These are phyloP conservation scores for Psylliodes chrysocephalus DNA, from an alignment of 2,888 invertebrate genomes.

Conservation along the genomic window DNA sequence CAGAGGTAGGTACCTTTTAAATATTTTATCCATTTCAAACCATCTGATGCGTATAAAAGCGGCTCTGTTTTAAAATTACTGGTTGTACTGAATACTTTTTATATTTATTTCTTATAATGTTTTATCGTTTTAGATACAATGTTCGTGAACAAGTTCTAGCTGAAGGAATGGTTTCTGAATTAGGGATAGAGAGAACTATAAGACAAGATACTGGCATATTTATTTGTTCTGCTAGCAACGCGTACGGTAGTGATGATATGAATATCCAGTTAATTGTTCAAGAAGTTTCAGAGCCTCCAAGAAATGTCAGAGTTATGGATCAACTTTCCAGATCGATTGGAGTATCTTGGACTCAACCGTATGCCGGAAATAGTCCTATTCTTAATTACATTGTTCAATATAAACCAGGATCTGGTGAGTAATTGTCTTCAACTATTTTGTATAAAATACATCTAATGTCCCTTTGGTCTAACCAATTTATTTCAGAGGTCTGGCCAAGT, in stretches of 20 bases:
- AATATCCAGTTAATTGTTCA: slow-evolving; percentile 90
- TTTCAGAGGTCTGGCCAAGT: slow-evolving; percentile 81
- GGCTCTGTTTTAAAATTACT: too few species aligned
- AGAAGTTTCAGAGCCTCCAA: slow-evolving; percentile 90
- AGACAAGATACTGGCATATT: slow-evolving; percentile 90
- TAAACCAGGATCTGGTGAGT: slow-evolving; percentile 82
- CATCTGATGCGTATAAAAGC: too few species aligned
- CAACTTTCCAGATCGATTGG: slow-evolving; percentile 86
- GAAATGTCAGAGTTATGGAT: slow-evolving; percentile 85
- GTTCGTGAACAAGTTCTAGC: slow-evolving; percentile 81
- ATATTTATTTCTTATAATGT: too few species aligned
- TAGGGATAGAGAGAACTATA: slow-evolving; percentile 85
- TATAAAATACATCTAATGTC: too few species aligned
- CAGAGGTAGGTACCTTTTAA: slow-evolving; percentile 57
- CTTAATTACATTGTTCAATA: slow-evolving; percentile 90
- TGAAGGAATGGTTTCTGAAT: slow-evolving; percentile 85
- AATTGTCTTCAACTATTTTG: neutral
- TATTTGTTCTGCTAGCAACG: slow-evolving; percentile 88
- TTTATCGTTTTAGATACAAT: slow-evolving; percentile 75
- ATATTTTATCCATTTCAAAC: slow-evolving; percentile 45
- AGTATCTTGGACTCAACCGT: slow-evolving; percentile 90
- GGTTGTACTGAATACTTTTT: too few species aligned
- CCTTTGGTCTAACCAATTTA: too few species aligned
- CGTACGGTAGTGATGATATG: slow-evolving; percentile 91
- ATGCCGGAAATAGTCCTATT: slow-evolving; percentile 89